Percentiles rank a stretch among this genome's conserved stretches.
These are phyloP conservation scores for Drosophila neoperkinsi DNA, from an alignment of 2,888 invertebrate genomes.

Conservation along the genomic window DNA sequence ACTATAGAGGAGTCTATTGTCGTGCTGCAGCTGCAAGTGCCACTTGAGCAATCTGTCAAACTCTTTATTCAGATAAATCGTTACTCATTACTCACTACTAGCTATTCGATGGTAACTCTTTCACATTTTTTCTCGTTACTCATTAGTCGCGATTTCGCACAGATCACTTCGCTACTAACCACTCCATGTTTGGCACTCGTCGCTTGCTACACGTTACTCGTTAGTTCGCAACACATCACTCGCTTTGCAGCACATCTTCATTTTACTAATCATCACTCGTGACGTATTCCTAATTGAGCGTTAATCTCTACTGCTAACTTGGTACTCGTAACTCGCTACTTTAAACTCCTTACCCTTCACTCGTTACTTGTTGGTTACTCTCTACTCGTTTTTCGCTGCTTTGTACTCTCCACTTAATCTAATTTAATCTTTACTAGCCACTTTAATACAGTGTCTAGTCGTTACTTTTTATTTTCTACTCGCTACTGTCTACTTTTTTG, in stretches of 20 bases:
- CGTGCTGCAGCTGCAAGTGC: slow-evolving; percentile 7
- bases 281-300: not conserved
- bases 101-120: not conserved
- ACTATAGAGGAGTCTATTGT: slow-evolving; percentile 35
- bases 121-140: not conserved
- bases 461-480: not conserved
- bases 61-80: slow-evolving; percentile 4
- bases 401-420: not conserved
- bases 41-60: slow-evolving; percentile 18
- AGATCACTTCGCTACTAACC: not conserved
- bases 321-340: not conserved
- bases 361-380: not conserved
- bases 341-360: no score
- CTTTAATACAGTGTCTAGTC: not conserved
- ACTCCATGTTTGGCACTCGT: not conserved
- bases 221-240: not conserved
- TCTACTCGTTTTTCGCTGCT: not conserved
- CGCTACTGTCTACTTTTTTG: not conserved
- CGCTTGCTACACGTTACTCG: not conserved
- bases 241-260: not conserved
- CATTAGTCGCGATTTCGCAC: not conserved
- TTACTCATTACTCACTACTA: not conserved
- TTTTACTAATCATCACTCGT: not conserved
- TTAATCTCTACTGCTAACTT: not conserved
- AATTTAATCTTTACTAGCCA: no score